Evolutionary conservation across 1,140 invertebrate genomes (phyloP).

Genomic region (Drosophila pseudoobscura): DNA sequence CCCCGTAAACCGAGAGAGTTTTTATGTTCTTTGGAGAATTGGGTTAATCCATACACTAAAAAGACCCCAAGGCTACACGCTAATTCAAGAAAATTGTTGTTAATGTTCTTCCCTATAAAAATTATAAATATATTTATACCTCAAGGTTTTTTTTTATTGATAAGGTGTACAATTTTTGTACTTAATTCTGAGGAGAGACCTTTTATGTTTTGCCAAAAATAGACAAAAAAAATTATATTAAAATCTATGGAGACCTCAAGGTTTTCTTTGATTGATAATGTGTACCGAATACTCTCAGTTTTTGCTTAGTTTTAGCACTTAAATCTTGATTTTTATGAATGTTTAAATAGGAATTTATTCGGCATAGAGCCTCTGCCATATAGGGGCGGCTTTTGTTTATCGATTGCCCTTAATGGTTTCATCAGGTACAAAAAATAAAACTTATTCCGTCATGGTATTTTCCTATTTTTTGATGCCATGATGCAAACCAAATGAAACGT

Average conservation of each 20-base stretch:
- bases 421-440: slow-evolving; percentile 30
- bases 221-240: no score
- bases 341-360: slow-evolving; percentile 4
- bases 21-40: no score
- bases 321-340: slow-evolving; percentile 20
- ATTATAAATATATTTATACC: slow-evolving; percentile 1
- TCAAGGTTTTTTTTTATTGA: not conserved
- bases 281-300: not conserved
- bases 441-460: slow-evolving; percentile 19
- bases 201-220: no score
- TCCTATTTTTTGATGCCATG: slow-evolving; percentile 7
- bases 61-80: no score
- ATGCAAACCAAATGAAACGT: slow-evolving; percentile 40
- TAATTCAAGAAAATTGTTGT: not conserved
- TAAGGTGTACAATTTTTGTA: not conserved
- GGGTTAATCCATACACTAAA: no score
- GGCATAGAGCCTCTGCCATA: not conserved
- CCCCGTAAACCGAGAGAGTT: no score
- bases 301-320: not conserved
- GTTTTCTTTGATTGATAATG: slow-evolving; percentile 17
- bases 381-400: slow-evolving; percentile 23
- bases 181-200: not conserved
- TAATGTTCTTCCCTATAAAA: not conserved
- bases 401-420: slow-evolving; percentile 9
- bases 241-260: not conserved